Percentiles rank a stretch among this genome's conserved stretches.
These are phyloP conservation scores for Anarrhichthys ocellatus DNA, from an alignment of 2,113 vertebrate species.

Conservation along the genomic window DNA sequence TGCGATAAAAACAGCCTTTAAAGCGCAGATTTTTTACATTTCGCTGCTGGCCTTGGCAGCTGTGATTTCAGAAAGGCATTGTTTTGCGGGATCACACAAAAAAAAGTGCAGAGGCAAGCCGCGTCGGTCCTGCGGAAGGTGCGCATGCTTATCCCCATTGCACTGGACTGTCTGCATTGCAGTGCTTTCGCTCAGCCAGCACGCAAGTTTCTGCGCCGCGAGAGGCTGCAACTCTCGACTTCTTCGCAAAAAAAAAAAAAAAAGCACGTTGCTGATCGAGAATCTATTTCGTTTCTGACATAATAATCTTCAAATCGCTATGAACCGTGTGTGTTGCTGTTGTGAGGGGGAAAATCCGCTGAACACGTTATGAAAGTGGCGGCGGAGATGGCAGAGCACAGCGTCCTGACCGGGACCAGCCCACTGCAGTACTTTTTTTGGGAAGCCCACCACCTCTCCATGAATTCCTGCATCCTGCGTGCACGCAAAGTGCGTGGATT, in stretches of 20 bases:
- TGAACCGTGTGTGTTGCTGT: neutral
- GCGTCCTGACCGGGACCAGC: constrained; percentile 77
- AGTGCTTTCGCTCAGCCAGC: constrained; percentile 78
- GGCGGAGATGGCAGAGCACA: constrained; percentile 22
- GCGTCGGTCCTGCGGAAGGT: constrained; percentile 65
- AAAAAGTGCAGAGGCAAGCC: constrained; percentile 37
- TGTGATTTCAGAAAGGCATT: constrained; percentile 3
- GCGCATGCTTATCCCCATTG: constrained; percentile 58
- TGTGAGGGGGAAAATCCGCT: neutral
- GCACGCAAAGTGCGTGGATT: neutral
- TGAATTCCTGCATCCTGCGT: constrained; percentile 13
- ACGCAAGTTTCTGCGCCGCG: constrained; percentile 81
- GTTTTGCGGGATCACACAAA: neutral
- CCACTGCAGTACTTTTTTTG: constrained; percentile 80
- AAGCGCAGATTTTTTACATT: neutral
- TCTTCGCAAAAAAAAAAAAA: neutral
- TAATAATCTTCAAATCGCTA: neutral
- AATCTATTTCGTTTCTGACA: neutral
- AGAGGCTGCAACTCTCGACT: constrained; percentile 48
- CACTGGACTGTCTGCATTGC: constrained; percentile 85
- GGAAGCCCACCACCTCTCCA: constrained; percentile 63
- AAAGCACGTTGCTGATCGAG: constrained; percentile 18
- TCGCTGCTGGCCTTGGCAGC: neutral
- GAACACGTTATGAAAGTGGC: constrained; percentile 14
- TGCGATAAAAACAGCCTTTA: constrained; percentile 4